These are phyloP conservation scores for Folsomia candida DNA, from an alignment of 2,888 invertebrate genomes.

Conservation along the genomic window DNA sequence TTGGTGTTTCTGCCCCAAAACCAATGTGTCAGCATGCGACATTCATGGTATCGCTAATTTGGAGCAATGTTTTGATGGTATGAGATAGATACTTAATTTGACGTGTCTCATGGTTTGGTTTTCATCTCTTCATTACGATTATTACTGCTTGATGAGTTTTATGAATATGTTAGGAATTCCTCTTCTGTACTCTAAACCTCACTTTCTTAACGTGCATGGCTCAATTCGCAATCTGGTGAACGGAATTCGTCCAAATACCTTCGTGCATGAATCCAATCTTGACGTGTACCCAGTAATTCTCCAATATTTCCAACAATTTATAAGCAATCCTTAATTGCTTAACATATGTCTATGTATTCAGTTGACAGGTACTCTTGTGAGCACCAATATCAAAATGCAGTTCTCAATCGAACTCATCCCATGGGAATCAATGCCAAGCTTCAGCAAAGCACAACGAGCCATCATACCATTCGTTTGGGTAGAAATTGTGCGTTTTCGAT, in stretches of 20 bases:
- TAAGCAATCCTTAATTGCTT: neutral
- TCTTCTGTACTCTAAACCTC: constrained; percentile 32
- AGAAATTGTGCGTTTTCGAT: constrained; percentile 18
- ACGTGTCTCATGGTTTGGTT: too few species aligned
- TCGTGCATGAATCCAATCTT: constrained; percentile 25
- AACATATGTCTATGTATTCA: constrained; percentile 5
- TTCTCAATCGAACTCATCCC: constrained; percentile 25
- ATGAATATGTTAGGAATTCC: constrained; percentile 27
- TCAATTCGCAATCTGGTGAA: constrained; percentile 11
- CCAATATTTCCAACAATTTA: neutral
- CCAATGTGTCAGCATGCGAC: constrained; percentile 14
- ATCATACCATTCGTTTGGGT: constrained; percentile 30
- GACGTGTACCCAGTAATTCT: constrained; percentile 25
- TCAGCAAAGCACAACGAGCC: constrained; percentile 21
- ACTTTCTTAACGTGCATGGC: constrained; percentile 30
- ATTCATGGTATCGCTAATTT: constrained; percentile 28
- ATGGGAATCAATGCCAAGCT: constrained; percentile 33
- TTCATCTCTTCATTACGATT: neutral
- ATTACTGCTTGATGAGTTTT: neutral
- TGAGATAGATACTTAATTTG: too few species aligned
- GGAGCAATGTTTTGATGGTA: constrained; percentile 29
- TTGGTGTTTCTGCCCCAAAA: constrained; percentile 34
- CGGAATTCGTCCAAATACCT: constrained; percentile 25
- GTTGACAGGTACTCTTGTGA: constrained; percentile 29
- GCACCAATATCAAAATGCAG: constrained; percentile 31